Evolutionary conservation across 2,888 invertebrate genomes (phyloP).

Genomic region (Eilema sororculum): DNA sequence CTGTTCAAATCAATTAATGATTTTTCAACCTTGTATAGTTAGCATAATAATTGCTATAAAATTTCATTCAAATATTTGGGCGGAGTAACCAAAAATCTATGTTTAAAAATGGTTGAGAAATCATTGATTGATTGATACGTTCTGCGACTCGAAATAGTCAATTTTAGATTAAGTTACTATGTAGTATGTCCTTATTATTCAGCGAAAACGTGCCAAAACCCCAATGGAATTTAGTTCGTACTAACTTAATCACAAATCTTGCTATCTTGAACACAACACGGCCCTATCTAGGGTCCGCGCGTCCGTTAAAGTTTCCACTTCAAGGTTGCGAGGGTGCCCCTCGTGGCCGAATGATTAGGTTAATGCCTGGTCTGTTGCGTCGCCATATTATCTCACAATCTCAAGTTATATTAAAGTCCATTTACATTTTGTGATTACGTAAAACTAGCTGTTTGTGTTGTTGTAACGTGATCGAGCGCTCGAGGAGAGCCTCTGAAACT

Average conservation of each 20-base stretch:
- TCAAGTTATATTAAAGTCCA: conserved; percentile 6
- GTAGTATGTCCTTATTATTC: neutral
- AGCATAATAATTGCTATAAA: no score
- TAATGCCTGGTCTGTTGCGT: conserved; percentile 3
- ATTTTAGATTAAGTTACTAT: neutral
- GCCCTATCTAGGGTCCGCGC: neutral
- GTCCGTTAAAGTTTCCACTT: neutral
- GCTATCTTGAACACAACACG: neutral
- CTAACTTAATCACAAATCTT: neutral
- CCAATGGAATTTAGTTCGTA: neutral
- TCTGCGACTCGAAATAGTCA: neutral
- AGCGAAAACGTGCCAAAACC: neutral
- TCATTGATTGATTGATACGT: no score
- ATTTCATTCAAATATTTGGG: no score
- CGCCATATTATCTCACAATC: neutral
- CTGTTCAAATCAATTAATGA: no score
- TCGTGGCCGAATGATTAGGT: conserved; percentile 4
- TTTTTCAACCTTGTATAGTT: no score
- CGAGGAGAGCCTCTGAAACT: neutral
- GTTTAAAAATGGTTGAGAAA: no score
- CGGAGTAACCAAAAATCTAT: no score
- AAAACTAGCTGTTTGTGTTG: neutral
- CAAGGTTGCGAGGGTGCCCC: neutral
- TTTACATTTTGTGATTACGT: neutral
- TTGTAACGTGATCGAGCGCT: neutral